A percentile compares a stretch with the other conserved stretches of the same genome.
phyloP scores from a whole-genome alignment of 2,113 vertebrate species.

The Mesocricetus auratus region DNA sequence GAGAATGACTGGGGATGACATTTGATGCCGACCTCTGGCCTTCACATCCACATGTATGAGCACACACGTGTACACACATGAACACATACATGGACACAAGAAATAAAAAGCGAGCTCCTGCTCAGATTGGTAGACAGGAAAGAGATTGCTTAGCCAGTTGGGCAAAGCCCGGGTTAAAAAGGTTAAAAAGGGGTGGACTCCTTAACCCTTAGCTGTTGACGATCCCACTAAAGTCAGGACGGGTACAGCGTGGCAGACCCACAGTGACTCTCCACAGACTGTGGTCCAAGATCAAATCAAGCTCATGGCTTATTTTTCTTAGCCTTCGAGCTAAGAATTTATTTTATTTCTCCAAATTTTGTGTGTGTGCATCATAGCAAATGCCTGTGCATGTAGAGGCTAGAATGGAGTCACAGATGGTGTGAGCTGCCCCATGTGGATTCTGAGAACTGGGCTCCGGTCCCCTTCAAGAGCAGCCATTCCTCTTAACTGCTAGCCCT shows the following conservation, averaged over 20 bases:
- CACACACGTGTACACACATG: background rate
- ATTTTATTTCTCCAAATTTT: background rate
- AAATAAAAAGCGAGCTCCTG: fast-evolving
- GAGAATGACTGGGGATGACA: background rate
- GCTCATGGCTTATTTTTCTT: background rate
- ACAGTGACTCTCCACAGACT: no score
- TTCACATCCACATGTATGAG: background rate
- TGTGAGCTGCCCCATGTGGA: background rate
- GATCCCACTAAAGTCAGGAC: background rate
- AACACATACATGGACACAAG: background rate
- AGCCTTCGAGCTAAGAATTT: background rate
- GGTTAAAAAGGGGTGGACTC: background rate
- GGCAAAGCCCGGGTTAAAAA: background rate
- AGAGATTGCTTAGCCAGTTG: background rate
- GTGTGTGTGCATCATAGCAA: no score
- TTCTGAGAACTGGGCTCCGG: no score
- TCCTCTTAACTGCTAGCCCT: background rate
- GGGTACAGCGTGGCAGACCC: fast-evolving
- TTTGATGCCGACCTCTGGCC: background rate
- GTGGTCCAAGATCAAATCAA: fast-evolving
- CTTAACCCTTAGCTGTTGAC: fast-evolving
- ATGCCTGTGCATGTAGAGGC: no score
- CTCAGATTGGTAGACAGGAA: background rate
- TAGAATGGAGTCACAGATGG: no score
- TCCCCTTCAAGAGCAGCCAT: background rate